phyloP scores from a whole-genome alignment of 2,797 vertebrate genomes.

The Pampus argenteus region DNA sequence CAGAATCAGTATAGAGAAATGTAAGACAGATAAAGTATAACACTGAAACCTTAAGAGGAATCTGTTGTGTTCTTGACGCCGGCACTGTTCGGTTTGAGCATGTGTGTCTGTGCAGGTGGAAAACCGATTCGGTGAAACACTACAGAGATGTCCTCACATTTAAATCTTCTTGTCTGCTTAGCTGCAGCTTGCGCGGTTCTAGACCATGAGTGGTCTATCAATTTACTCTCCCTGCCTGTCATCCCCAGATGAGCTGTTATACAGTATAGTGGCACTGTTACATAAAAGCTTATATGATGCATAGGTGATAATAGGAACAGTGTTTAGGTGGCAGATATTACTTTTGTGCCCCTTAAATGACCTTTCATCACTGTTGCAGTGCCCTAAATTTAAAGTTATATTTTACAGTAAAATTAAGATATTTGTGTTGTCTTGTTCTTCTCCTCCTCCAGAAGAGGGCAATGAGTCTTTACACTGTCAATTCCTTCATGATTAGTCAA shows the following conservation, averaged over 20 bases:
- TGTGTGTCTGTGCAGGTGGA: conserved; percentile 39
- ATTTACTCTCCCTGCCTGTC: conserved; percentile 6
- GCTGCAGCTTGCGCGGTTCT: conserved; percentile 5
- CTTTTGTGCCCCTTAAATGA: conserved; percentile 2
- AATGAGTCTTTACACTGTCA: conserved; percentile 48
- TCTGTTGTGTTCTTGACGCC: conserved; percentile 43
- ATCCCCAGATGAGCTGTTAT: conserved; percentile 8
- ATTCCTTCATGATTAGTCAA: conserved; percentile 28
- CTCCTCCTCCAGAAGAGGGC: conserved; percentile 66
- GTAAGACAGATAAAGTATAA: conserved; percentile 25
- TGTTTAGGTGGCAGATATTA: conserved; percentile 7
- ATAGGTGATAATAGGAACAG: neutral
- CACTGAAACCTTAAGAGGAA: conserved; percentile 37
- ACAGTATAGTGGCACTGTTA: neutral
- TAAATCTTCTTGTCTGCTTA: conserved; percentile 38
- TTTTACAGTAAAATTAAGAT: conserved; percentile 4
- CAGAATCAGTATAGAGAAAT: conserved; percentile 41
- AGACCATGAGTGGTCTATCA: conserved; percentile 22
- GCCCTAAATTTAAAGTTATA: neutral
- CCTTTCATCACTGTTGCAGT: neutral
- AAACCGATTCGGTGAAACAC: conserved; percentile 46
- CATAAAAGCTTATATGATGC: conserved; percentile 1
- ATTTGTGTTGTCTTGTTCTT: conserved; percentile 38
- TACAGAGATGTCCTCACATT: conserved; percentile 19
- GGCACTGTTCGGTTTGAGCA: conserved; percentile 26